Evolutionary conservation across 2,113 vertebrate species (phyloP).

Genomic region (Xiphias gladius): DNA sequence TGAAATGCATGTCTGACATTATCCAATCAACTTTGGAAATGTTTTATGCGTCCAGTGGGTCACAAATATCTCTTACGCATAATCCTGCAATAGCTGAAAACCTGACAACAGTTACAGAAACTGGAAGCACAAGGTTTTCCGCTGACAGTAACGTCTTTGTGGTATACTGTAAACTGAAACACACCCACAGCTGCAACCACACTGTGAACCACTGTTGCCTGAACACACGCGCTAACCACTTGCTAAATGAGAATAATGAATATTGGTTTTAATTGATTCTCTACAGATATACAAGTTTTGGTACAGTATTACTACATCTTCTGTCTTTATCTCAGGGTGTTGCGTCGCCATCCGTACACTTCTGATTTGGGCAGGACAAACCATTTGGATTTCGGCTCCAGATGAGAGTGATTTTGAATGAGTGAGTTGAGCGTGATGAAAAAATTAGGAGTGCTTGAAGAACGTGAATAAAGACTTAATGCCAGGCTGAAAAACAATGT

Average conservation of each 20-base stretch:
- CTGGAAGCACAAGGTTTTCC: conserved; percentile 11
- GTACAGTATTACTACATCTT: neutral
- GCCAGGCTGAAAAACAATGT: too few species aligned
- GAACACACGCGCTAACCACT: conserved; percentile 23
- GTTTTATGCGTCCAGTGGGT: neutral
- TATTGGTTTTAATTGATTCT: conserved; percentile 1
- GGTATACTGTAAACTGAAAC: neutral
- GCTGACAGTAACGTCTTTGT: neutral
- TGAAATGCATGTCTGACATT: conserved; percentile 22
- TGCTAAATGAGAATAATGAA: conserved; percentile 15
- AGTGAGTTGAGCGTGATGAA: too few species aligned
- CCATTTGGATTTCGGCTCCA: too few species aligned
- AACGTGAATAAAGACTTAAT: too few species aligned
- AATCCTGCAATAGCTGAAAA: conserved; percentile 4
- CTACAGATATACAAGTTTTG: neutral
- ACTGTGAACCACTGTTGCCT: conserved; percentile 16
- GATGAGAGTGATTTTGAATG: too few species aligned
- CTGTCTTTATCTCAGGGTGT: neutral
- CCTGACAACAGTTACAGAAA: conserved; percentile 22
- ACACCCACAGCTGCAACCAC: conserved; percentile 9
- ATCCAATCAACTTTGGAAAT: neutral
- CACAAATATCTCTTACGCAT: neutral
- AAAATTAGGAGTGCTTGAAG: too few species aligned
- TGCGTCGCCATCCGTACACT: neutral
- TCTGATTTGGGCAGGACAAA: too few species aligned